Base-by-base conservation (phyloP, 2,113 vertebrate genomes). In the Megaceryle maxima region DNA sequence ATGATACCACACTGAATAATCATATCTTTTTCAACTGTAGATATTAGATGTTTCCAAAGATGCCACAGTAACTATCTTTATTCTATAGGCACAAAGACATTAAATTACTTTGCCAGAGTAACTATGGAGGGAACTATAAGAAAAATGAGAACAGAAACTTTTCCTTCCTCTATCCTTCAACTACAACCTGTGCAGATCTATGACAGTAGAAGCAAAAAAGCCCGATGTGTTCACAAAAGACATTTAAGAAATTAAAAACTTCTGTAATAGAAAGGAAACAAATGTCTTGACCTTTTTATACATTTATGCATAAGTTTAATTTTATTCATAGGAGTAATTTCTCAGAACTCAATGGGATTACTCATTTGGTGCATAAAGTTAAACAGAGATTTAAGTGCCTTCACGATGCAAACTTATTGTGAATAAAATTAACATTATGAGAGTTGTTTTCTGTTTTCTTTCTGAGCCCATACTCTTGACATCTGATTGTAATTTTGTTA, bases 261-360 rank as follows among this genome's bases (percentile, higher is more conserved):
- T 77, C 48, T 3, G 0, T 81, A 88, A 70, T 29, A 76, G 67
- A 67, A 91, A 74, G 14, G 33, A 62, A 81, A 86, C 72, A 0
- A 93, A 63, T 75, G 84, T 39, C 53, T 74, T 56, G 39, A 78
- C 85, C 39, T 84, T 78, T 73, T 80, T 59, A 44, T 62, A 77
- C 33, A 17, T 90, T 77, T 72, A 81, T 64, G 28, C 16, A 80
- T 13, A 69, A 50, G 41, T 79, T 87, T 78, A 69, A 53, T 92
- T 94, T 88, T 89, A 66, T 95, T 94, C 20, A 53, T 76, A 44
- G n/a, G 22, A 75, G 22, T 87, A 77, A 88, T 92, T 87, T 92
- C 51, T 83, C 43, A 68, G 26, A 92, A 88, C 39, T 87, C 68
- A 78, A 33, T 66, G 44, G 26, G 53, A 28, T 87, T 91, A 80